Base-by-base conservation (phyloP, 2,888 invertebrate species). In the Leptarthrus brevirostris region DNA sequence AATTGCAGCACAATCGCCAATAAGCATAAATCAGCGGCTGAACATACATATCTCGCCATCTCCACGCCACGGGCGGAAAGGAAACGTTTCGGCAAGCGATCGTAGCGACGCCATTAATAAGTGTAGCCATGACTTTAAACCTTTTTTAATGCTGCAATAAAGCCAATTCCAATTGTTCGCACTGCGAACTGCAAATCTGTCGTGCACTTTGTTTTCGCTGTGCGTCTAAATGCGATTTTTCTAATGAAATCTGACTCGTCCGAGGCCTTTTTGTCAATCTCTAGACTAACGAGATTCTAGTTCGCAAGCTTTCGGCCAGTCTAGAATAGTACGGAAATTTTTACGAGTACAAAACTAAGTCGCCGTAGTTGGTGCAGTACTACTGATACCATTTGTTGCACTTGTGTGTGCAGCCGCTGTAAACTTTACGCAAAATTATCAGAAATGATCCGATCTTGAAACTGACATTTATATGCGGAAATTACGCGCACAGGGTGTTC, bases 101-200 rank as follows among this genome's bases (percentile, higher is more conserved):
- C 61, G 36, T 30, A 56, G 40, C 61, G 61, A 61, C 61, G 61
- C 61, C 61, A 61, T 12, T 40, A 61, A 61, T 40, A 61, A 61
- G 12, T 22, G 61, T 69, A 69, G 52, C 69, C 69, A 52, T 69
- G 69, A 69, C 69, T 69, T 69, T 69, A 69, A 69, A 69, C 69
- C 69, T 69, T 69, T 69, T 69, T 52, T 61, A 40, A 40, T 61
- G 61, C 61, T 40, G 36, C 36, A 5, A 34, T n/a, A 61, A 18
- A 40, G 40, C 40, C n/a, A 61, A 36, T 61, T 61, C n/a, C n/a
- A 26, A 20, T 36, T 20, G 36, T n/a, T n/a, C 20, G 22, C 40
- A 61, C 20, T 22, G 40, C 61, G 14, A 20, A 20, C 8, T n/a
- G 40, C 44, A 12, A 36, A 12, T 61, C 20, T 24, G 20, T 4